Base-by-base conservation (phyloP, 1,140 invertebrate genomes). In the Drosophila sp. region DNA sequence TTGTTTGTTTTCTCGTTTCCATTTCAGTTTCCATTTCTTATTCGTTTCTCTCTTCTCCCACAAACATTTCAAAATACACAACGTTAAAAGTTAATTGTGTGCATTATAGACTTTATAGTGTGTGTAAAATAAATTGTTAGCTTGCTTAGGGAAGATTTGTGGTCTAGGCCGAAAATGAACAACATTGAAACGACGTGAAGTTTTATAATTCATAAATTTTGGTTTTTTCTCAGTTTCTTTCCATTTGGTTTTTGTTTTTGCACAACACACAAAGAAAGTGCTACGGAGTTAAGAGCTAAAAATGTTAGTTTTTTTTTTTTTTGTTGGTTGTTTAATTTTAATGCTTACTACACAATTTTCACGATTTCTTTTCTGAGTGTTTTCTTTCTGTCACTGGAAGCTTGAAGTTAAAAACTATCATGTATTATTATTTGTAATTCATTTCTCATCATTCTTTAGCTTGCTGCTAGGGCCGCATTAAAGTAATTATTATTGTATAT, bases 401-500 rank as follows among this genome's bases (percentile, higher is more conserved):
- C 75, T 89, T 80, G 76, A 86, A 73, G 58, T 80, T 69, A 83
- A 90, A 90, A 89, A 77, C 83, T 89, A 89, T 62, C 67, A 66
- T 74, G 29, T 67, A 58, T 74, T 71, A 65, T 54, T 79, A 21
- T 69, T 54, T 41, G n/a, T 62, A 62, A 64, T 63, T 62, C 53
- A 67, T 76, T 62, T 75, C 73, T 70, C 25, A 45, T 46, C 57
- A 67, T 56, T 70, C 53, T 73, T 50, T 69, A 62, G 70, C 65
- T 72, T 72, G 83, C 78, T 78, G 83, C 78, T 34, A 46, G 18
- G 76, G 71, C 78, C 62, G 82, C 83, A 89, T 83, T 89, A 89
- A 89, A 89, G 83, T 89, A 89, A 89, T 83, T 82, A 89, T 90
- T 90, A 90, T 90, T 90, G 87, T 90, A 90, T 90, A 90, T 90